These are phyloP conservation scores for Pollenia labialis DNA, from an alignment of 2,888 invertebrate species.

Conservation along the genomic window DNA sequence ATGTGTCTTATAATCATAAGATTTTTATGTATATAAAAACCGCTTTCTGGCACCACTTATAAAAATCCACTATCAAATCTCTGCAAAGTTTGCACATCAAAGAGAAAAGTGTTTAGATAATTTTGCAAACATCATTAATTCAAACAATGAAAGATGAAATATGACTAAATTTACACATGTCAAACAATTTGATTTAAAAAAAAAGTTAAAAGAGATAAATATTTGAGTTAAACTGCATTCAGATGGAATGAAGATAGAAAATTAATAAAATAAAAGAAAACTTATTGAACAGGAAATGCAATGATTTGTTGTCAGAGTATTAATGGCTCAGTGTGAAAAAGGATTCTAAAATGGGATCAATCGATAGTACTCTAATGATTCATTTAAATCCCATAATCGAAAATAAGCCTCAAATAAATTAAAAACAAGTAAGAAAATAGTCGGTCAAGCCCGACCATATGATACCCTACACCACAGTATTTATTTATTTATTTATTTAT, in stretches of 20 bases:
- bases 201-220: constrained; percentile 48
- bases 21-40: no score
- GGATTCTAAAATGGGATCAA: no score
- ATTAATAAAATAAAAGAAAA: not conserved
- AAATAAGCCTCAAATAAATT: no score
- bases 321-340: not conserved
- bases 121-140: constrained; percentile 48
- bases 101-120: constrained; percentile 7
- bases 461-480: no score
- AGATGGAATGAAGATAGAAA: not conserved
- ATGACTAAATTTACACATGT: constrained; percentile 60
- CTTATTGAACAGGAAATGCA: no score
- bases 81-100: not conserved
- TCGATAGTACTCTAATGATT: no score
- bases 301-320: not conserved
- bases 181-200: constrained; percentile 52
- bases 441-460: no score
- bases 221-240: constrained; percentile 5
- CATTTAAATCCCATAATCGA: no score
- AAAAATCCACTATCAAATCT: not conserved
- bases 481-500: no score
- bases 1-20: no score
- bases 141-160: constrained; percentile 56
- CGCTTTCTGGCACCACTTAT: no score
- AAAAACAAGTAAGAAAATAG: no score